Percentiles rank a stretch among this genome's conserved stretches.
phyloP scores from a whole-genome alignment of 92 coral and sea anemone genomes.

The Epizoanthus scotinus region DNA sequence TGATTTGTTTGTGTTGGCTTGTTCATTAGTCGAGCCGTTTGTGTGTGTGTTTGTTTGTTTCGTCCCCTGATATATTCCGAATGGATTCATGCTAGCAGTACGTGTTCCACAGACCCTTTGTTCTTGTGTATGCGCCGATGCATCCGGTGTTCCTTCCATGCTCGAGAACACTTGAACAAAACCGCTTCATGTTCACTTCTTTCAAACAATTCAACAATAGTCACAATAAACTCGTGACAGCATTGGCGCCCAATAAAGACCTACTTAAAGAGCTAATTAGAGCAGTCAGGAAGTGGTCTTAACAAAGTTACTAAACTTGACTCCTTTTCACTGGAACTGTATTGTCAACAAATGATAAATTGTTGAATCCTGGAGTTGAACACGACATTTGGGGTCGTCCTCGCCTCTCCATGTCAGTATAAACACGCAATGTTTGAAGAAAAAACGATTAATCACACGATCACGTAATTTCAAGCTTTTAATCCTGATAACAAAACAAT shows the following conservation, averaged over 20 bases:
- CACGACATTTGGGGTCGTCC: background rate
- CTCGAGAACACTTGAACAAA: conserved; percentile 21
- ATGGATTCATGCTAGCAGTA: background rate
- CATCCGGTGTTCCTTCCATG: conserved; percentile 14
- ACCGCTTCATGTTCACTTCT: background rate
- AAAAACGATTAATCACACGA: conserved; percentile 9
- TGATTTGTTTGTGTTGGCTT: too few species aligned
- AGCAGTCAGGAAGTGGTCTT: conserved; percentile 22
- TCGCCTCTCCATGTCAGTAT: background rate
- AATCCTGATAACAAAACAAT: conserved; percentile 36
- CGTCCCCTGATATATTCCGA: background rate
- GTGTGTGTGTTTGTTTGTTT: background rate
- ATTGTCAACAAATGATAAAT: background rate
- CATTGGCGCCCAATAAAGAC: conserved; percentile 25
- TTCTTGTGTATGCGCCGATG: background rate
- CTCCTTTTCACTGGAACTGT: background rate
- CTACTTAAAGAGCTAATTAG: conserved; percentile 35
- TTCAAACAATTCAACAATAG: background rate
- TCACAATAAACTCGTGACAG: conserved; percentile 14
- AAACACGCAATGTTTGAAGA: conserved; percentile 9
- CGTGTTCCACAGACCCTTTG: conserved; percentile 26
- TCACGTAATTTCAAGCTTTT: conserved; percentile 22
- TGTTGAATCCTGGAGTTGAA: too few species aligned
- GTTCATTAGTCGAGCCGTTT: too few species aligned
- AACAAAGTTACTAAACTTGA: background rate